Evolutionary conservation across 2,888 invertebrate genomes (phyloP).

Genomic region (Hypena proboscidalis): DNA sequence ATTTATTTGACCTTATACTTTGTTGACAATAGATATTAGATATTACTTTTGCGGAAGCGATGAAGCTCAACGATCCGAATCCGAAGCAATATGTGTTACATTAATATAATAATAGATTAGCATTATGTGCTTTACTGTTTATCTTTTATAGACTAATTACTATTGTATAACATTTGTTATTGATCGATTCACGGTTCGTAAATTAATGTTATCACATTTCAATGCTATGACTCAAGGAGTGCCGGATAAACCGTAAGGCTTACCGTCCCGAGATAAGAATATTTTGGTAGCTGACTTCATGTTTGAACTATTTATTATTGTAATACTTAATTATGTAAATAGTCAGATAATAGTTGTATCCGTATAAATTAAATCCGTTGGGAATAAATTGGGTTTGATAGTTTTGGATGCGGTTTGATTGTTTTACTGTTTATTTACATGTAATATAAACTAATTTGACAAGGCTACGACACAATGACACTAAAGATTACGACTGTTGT

Average conservation of each 20-base stretch:
- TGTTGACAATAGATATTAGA: conserved; percentile 51
- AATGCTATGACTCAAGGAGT: conserved; percentile 14
- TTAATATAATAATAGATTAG: conserved; percentile 26
- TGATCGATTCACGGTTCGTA: conserved; percentile 10
- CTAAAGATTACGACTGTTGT: too few relatives aligned
- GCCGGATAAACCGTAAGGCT: conserved; percentile 4
- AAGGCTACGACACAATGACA: too few relatives aligned
- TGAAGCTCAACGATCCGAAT: conserved; percentile 46
- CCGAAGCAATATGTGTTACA: conserved; percentile 51
- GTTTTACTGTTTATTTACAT: not conserved
- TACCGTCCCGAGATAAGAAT: conserved; percentile 10
- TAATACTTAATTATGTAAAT: not conserved
- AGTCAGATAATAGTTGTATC: conserved; percentile 8
- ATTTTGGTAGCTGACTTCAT: conserved; percentile 3
- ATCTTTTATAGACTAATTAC: conserved; percentile 26
- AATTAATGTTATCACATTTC: conserved; percentile 24
- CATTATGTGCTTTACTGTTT: conserved; percentile 3
- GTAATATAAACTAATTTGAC: too few relatives aligned
- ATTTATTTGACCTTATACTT: conserved; percentile 48
- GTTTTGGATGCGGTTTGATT: not conserved
- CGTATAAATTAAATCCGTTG: not conserved
- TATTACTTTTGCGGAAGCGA: conserved; percentile 49
- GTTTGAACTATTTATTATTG: not conserved
- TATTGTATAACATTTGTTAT: conserved; percentile 28
- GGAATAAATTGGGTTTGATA: conserved; percentile 3